Evolutionary conservation across 2,888 invertebrate species (phyloP).

Genomic region (Punctoribates punctum): DNA sequence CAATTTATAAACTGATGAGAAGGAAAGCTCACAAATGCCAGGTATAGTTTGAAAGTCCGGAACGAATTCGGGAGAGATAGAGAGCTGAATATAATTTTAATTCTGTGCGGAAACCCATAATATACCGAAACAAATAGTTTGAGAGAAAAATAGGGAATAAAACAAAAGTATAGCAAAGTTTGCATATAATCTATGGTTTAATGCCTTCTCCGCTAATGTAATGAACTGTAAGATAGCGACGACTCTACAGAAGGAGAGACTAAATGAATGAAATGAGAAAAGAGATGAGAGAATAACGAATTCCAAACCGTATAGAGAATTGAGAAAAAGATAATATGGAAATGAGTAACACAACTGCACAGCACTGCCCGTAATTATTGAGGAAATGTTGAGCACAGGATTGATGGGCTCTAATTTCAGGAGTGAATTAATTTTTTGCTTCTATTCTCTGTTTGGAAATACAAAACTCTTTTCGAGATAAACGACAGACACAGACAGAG

Average conservation of each 20-base stretch:
- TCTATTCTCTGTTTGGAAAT: no score
- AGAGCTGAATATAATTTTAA: no score
- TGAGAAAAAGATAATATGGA: conserved; percentile 21
- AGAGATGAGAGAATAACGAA: conserved; percentile 15
- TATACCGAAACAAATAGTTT: no score
- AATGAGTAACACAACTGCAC: conserved; percentile 10
- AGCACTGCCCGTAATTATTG: conserved; percentile 30
- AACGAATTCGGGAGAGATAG: no score
- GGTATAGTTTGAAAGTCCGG: no score
- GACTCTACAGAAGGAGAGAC: background rate
- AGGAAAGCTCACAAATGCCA: no score
- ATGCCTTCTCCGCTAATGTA: conserved; percentile 9
- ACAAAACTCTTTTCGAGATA: background rate
- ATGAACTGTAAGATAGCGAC: background rate
- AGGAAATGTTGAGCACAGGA: conserved; percentile 35
- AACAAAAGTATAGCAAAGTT: background rate
- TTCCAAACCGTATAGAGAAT: no score
- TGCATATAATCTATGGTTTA: conserved; percentile 12
- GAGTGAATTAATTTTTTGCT: conserved; percentile 21
- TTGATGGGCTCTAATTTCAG: conserved; percentile 31
- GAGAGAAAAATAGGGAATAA: background rate
- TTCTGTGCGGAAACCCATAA: no score
- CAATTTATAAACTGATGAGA: no score
- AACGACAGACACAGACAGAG: background rate
- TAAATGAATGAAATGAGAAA: background rate